Conservation (phyloP, 2,888 invertebrate species). For the Gymnocheta viridis region DNA sequence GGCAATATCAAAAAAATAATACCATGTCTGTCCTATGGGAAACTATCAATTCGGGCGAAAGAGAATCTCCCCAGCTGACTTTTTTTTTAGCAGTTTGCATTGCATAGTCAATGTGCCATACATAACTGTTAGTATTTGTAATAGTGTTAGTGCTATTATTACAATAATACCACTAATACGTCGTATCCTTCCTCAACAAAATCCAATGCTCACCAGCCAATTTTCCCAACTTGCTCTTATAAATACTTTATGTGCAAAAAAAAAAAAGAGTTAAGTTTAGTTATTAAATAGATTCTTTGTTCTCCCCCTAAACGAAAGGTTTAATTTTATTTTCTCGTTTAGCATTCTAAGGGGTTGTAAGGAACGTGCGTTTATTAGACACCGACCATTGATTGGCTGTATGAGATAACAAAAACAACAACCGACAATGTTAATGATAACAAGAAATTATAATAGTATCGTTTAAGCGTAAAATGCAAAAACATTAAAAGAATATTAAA, state of each 20-base stretch:
- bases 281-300: slow-evolving; percentile 57
- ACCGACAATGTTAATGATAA: slow-evolving; percentile 39
- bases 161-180: neutral
- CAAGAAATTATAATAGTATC: slow-evolving; percentile 64
- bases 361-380: slow-evolving; percentile 51
- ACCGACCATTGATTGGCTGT: slow-evolving; percentile 63
- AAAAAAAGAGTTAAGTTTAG: slow-evolving; percentile 48
- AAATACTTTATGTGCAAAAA: slow-evolving; percentile 42
- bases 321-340: slow-evolving; percentile 38
- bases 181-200: neutral
- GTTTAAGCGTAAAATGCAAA: slow-evolving; percentile 53
- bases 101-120: neutral
- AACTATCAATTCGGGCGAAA: no score
- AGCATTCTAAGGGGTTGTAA: slow-evolving; percentile 57
- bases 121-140: no score
- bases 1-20: no score
- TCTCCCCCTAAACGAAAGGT: neutral
- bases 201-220: no score
- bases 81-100: no score
- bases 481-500: slow-evolving; percentile 41
- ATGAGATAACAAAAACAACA: slow-evolving; percentile 58
- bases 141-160: slow-evolving; percentile 6
- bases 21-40: no score
- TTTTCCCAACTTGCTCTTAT: neutral
- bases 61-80: no score